These are phyloP conservation scores for Deilephila porcellus DNA, from an alignment of 2,888 invertebrate genomes.

Conservation along the genomic window DNA sequence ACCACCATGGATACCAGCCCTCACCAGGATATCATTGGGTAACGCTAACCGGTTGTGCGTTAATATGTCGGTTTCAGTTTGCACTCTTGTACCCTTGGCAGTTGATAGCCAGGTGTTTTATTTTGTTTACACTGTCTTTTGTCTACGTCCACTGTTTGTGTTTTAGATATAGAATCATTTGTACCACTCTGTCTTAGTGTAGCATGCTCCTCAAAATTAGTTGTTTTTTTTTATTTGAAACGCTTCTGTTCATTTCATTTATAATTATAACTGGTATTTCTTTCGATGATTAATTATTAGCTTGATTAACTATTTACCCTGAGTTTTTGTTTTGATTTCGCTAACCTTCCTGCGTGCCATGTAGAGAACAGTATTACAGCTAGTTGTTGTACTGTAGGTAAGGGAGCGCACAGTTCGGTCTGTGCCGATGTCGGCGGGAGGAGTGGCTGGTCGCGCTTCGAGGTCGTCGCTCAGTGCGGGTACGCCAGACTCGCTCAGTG, in stretches of 20 bases:
- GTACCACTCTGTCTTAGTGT: conserved; percentile 61
- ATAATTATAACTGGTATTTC: conserved; percentile 13
- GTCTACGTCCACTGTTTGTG: conserved; percentile 58
- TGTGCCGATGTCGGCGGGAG: conserved; percentile 91
- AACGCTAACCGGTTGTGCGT: conserved; percentile 78
- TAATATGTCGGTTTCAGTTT: conserved; percentile 62
- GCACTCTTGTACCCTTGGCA: conserved; percentile 56
- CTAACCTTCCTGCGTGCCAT: conserved; percentile 32
- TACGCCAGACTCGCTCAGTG: conserved; percentile 95
- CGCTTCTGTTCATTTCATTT: conserved; percentile 28
- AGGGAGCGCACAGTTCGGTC: conserved; percentile 96
- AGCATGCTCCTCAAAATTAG: conserved; percentile 61
- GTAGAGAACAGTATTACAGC: neutral
- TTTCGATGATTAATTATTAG: conserved; percentile 12
- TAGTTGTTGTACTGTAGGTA: conserved; percentile 85
- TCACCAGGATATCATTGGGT: conserved; percentile 91
- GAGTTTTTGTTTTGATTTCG: conserved; percentile 25
- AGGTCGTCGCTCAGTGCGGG: conserved; percentile 93
- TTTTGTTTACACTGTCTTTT: conserved; percentile 55
- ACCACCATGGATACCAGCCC: conserved; percentile 89
- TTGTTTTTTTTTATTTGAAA: conserved; percentile 27
- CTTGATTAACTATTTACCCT: conserved; percentile 9
- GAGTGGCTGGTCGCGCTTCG: conserved; percentile 86
- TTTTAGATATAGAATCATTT: conserved; percentile 56
- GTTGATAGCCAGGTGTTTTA: conserved; percentile 55